Conservation (phyloP, 2,113 vertebrate genomes). For the Hiodon tergisus region DNA sequence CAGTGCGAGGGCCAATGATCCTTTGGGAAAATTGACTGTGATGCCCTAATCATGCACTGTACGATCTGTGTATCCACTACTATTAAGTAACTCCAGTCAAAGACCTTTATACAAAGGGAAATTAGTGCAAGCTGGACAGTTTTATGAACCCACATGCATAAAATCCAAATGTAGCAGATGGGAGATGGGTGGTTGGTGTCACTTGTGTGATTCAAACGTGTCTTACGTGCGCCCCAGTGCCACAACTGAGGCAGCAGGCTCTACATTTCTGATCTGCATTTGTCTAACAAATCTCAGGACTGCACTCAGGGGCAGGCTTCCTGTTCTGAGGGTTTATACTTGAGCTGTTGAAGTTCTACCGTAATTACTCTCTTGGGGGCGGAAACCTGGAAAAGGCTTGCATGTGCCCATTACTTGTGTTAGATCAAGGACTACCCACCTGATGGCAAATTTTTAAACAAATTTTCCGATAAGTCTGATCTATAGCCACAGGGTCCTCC, state of each 20-base stretch:
- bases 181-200: not conserved
- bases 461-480: too few species aligned
- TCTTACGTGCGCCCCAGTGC: conserved; percentile 9
- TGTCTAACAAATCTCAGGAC: conserved; percentile 51
- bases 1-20: conserved; percentile 18
- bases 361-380: too few species aligned
- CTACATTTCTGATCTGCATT: not conserved
- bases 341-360: not conserved
- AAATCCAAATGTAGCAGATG: conserved; percentile 49
- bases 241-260: conserved; percentile 8
- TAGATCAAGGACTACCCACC: not conserved
- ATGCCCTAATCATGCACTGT: conserved; percentile 24
- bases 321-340: conserved; percentile 34
- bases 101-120: conserved; percentile 1
- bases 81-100: conserved; percentile 21
- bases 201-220: conserved; percentile 13
- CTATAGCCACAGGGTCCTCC: too few species aligned
- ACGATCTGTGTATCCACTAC: not conserved
- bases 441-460: too few species aligned
- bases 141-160: conserved; percentile 10
- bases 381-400: not conserved
- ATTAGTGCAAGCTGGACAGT: not conserved
- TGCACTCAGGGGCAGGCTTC: conserved; percentile 40
- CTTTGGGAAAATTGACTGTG: conserved; percentile 13
- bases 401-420: not conserved